Base-by-base conservation (phyloP, 2,888 invertebrate genomes). In the Augiades crinisus region DNA sequence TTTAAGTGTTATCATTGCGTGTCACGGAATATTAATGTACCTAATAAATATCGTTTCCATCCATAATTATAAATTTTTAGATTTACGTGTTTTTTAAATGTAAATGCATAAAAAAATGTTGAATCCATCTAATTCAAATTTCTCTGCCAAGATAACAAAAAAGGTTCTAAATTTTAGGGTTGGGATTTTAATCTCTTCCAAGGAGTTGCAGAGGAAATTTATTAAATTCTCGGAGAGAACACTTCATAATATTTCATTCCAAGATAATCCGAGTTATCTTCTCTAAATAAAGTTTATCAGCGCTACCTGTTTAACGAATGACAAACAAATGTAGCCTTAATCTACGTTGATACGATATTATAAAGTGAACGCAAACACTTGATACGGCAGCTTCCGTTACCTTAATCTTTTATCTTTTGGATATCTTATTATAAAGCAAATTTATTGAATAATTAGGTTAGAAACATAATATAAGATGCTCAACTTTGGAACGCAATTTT, bases 321-420 rank as follows among this genome's bases (percentile, higher is more conserved):
- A 85, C 81, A 87, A 83, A 84, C 86, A 80, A 70, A 75, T 69
- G 72, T 70, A 71, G 60, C 67, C 67, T 61, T 82, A 83, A 84
- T 86, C 87, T 83, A 57, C 61, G 57, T 64, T 81, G 83, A 83
- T 78, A 85, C 77, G 75, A 78, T 76, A 77, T 72, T 71, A 69
- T 73, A 77, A 72, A 65, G 64, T 68, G 64, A 71, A 72, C 40
- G 76, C 76, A 86, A 88, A 88, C 86, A 85, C 59, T 64, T 67
- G 70, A 68, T 69, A 72, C 67, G 74, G 73, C 81, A 82, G 86
- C 88, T 84, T 87, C 88, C 88, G 84, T 78, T 69, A 68, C 65
- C 59, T 69, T 84, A 80, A 82, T 81, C 79, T 80, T 69, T 80
- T 81, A 81, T 81, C 80, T 75, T 54, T 74, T 52, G 62, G 65